Evolutionary conservation across 2,797 vertebrate genomes (phyloP).

Genomic region (Rhinatrema bivittatum): DNA sequence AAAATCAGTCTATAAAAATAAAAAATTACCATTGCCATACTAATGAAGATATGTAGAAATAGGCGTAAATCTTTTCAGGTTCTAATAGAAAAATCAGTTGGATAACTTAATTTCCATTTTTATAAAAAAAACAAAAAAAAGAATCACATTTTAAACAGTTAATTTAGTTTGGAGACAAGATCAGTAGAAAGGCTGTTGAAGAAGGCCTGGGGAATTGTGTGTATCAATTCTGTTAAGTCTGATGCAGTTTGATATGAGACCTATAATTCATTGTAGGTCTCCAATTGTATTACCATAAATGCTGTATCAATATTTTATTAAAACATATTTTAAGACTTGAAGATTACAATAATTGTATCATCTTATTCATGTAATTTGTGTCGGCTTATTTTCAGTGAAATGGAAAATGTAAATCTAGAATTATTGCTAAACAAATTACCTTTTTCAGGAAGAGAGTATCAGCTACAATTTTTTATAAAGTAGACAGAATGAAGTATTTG

Average conservation of each 20-base stretch:
- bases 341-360: constrained; percentile 39
- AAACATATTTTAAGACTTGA: constrained; percentile 24
- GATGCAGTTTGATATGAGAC: constrained; percentile 14
- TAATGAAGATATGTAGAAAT: no score
- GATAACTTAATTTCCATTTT: no score
- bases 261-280: constrained; percentile 11
- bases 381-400: constrained; percentile 39
- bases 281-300: constrained; percentile 25
- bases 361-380: constrained; percentile 34
- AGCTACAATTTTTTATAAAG: constrained; percentile 35
- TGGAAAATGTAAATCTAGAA: constrained; percentile 50
- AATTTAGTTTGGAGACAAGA: constrained; percentile 1
- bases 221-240: constrained; percentile 6
- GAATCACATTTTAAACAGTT: no score
- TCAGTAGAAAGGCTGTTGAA: no score
- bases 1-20: no score
- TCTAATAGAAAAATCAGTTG: no score
- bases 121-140: no score
- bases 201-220: constrained; percentile 1
- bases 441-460: constrained; percentile 48
- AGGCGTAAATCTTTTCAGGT: no score
- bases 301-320: constrained; percentile 15
- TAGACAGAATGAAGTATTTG: constrained; percentile 25
- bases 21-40: no score
- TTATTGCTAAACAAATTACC: constrained; percentile 43